phyloP scores from a whole-genome alignment of 2,797 vertebrate species.

The Chloroceryle inda region DNA sequence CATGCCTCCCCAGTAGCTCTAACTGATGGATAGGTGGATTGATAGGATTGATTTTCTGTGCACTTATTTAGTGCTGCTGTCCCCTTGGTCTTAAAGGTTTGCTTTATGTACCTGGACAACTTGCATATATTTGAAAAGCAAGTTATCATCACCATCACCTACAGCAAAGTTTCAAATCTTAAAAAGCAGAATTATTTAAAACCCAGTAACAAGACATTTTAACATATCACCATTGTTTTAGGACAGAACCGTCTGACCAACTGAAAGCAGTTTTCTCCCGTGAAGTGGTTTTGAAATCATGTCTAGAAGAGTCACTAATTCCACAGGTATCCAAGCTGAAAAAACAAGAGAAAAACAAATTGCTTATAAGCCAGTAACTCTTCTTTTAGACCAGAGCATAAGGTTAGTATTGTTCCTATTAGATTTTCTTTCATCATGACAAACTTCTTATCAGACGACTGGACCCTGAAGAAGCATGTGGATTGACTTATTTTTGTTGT shows the following conservation, averaged over 20 bases:
- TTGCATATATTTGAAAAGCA: background rate
- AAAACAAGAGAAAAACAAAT: constrained; percentile 48
- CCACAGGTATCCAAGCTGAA: constrained; percentile 32
- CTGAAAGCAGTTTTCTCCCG: constrained; percentile 41
- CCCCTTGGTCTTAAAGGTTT: background rate
- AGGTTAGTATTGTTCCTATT: background rate
- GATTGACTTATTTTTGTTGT: background rate
- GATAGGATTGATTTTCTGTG: background rate
- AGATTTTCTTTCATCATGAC: constrained; percentile 4
- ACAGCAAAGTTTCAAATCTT: background rate
- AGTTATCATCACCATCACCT: background rate
- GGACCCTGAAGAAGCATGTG: background rate
- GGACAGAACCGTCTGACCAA: constrained; percentile 2
- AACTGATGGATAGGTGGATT: background rate
- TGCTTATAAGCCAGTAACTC: background rate
- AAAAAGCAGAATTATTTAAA: constrained; percentile 2
- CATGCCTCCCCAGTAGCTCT: background rate
- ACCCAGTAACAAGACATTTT: background rate
- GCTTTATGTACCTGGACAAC: background rate
- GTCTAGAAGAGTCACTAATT: constrained; percentile 47
- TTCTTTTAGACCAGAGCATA: background rate
- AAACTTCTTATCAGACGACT: background rate
- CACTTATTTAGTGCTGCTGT: background rate
- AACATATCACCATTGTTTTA: background rate
- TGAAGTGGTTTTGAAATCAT: background rate